Conservation (phyloP, 30 jellyfish, hydroid and myxozoan species). For the Chrysaora quinquecirrha region DNA sequence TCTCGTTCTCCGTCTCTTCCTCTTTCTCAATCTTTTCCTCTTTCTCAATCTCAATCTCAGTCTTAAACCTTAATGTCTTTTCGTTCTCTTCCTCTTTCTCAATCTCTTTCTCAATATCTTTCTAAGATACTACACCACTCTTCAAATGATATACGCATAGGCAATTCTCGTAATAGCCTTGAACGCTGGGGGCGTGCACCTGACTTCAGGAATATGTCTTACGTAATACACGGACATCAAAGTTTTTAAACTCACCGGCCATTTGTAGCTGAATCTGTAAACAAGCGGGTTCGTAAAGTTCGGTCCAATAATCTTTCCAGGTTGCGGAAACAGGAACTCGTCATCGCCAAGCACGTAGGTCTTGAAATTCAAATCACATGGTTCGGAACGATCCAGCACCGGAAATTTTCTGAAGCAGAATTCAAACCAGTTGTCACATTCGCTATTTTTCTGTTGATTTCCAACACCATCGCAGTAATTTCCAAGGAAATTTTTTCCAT, state of each 20-base stretch:
- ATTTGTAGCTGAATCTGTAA: constrained; percentile 37
- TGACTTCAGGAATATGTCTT: too few species aligned
- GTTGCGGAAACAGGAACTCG: constrained; percentile 41
- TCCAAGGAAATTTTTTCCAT: background rate
- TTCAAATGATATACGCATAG: too few species aligned
- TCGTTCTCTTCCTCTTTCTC: too few species aligned
- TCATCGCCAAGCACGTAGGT: constrained; percentile 77
- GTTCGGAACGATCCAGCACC: background rate
- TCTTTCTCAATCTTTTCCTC: too few species aligned
- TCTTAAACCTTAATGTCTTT: too few species aligned
- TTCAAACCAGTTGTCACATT: constrained; percentile 83
- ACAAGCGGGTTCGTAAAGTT: constrained; percentile 63
- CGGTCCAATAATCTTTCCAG: constrained; percentile 48
- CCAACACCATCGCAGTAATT: constrained; percentile 42
- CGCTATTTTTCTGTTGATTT: background rate
- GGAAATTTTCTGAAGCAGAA: constrained; percentile 70
- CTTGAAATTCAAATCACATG: constrained; percentile 36
- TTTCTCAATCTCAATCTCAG: too few species aligned
- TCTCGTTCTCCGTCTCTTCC: too few species aligned
- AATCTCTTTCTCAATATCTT: too few species aligned
- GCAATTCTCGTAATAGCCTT: too few species aligned
- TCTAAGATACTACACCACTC: too few species aligned
- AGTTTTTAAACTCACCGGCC: constrained; percentile 56
- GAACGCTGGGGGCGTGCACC: too few species aligned
- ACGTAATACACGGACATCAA: too few species aligned